Conservation (phyloP, 2,888 invertebrate species). For the Nemurella pictetii region DNA sequence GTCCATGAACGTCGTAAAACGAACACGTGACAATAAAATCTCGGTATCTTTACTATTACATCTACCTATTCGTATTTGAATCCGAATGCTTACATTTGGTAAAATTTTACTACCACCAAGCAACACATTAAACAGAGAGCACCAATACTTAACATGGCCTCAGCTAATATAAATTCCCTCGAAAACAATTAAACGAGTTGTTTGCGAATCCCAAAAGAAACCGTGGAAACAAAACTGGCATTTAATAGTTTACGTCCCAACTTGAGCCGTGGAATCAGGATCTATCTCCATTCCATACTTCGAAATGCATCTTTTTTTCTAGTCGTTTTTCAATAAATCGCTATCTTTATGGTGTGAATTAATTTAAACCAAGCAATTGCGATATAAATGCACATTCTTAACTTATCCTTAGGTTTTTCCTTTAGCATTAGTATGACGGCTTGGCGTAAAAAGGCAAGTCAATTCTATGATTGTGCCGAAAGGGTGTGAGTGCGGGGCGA, state of each 20-base stretch:
- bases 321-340: neutral
- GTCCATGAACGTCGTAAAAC: neutral
- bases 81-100: neutral
- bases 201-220: neutral
- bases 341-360: too few relatives aligned
- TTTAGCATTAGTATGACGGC: too few relatives aligned
- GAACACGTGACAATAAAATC: constrained; percentile 37
- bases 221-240: neutral
- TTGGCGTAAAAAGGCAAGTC: too few relatives aligned
- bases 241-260: neutral
- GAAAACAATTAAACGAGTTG: constrained; percentile 24
- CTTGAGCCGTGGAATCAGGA: neutral
- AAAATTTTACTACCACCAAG: neutral
- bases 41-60: constrained; percentile 36
- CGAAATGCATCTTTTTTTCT: neutral
- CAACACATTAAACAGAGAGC: neutral
- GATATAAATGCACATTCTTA: too few relatives aligned
- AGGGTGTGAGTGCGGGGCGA: too few relatives aligned
- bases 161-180: neutral
- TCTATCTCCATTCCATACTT: neutral
- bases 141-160: neutral
- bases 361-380: too few relatives aligned
- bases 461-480: too few relatives aligned
- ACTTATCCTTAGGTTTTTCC: too few relatives aligned
- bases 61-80: constrained; percentile 25